These are phyloP conservation scores for Eurystomus glaucurus DNA, from an alignment of 2,797 vertebrate genomes.

Conservation along the genomic window DNA sequence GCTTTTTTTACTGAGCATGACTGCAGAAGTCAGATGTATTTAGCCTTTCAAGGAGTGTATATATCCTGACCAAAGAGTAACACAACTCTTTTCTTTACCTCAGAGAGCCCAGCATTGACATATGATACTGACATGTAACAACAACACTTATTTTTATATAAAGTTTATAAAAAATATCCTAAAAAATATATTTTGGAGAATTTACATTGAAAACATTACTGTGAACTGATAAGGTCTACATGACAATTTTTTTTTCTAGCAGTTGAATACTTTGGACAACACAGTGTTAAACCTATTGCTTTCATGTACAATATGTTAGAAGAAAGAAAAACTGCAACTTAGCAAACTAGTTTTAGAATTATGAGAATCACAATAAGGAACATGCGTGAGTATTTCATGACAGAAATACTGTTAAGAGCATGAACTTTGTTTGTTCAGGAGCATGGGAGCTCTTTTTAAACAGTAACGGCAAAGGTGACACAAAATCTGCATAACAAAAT, in stretches of 20 bases:
- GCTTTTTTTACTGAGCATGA: neutral
- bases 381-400: neutral
- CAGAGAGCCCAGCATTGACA: neutral
- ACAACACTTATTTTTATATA: neutral
- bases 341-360: neutral
- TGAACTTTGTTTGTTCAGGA: neutral
- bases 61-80: neutral
- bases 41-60: neutral
- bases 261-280: neutral
- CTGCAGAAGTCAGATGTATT: neutral
- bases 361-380: neutral
- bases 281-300: neutral
- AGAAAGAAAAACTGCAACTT: neutral
- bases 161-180: neutral
- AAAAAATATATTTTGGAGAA: neutral
- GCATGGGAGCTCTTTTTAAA: neutral
- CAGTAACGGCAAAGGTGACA: neutral
- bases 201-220: neutral
- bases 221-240: neutral
- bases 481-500: neutral
- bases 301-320: neutral
- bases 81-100: neutral
- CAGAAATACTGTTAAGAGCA: neutral
- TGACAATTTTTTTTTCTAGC: neutral
- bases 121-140: neutral